A percentile compares a stretch with the other conserved stretches of the same genome.
These are phyloP conservation scores for Caradrina clavipalpis DNA, from an alignment of 2,888 invertebrate species.

Conservation along the genomic window DNA sequence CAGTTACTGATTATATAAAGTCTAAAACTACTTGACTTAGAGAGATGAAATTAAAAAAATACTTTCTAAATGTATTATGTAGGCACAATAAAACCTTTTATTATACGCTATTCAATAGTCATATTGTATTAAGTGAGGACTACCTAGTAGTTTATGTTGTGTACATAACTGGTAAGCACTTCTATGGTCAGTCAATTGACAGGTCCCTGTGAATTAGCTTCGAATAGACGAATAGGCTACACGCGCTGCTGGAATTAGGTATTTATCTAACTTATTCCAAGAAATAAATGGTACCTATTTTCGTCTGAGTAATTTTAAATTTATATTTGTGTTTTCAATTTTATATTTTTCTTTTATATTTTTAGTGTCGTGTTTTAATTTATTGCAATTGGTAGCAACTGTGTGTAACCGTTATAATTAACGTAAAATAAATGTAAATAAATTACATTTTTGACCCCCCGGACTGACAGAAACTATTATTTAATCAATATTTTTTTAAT, in stretches of 20 bases:
- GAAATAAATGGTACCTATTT: background rate
- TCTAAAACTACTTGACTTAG: too few species aligned
- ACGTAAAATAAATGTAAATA: too few species aligned
- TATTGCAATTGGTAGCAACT: too few species aligned
- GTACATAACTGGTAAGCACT: slow-evolving; percentile 24
- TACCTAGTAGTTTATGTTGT: slow-evolving; percentile 12
- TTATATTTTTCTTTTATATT: too few species aligned
- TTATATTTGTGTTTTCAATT: too few species aligned
- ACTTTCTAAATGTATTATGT: too few species aligned
- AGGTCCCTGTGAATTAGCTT: slow-evolving; percentile 5
- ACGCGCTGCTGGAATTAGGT: slow-evolving; percentile 10
- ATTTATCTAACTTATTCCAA: slow-evolving; percentile 1
- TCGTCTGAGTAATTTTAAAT: background rate
- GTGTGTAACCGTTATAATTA: too few species aligned
- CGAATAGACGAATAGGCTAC: slow-evolving; percentile 12
- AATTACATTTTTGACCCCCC: background rate
- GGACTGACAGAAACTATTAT: too few species aligned
- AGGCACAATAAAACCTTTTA: background rate
- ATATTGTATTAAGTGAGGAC: slow-evolving; percentile 2
- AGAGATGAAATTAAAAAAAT: too few species aligned
- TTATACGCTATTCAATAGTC: background rate
- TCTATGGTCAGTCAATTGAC: slow-evolving; percentile 11
- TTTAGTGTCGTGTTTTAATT: too few species aligned
- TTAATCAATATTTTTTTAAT: background rate
- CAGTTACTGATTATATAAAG: too few species aligned